Evolutionary conservation across 1,140 invertebrate species (phyloP).

Genomic region (Belonocnema kinseyi): DNA sequence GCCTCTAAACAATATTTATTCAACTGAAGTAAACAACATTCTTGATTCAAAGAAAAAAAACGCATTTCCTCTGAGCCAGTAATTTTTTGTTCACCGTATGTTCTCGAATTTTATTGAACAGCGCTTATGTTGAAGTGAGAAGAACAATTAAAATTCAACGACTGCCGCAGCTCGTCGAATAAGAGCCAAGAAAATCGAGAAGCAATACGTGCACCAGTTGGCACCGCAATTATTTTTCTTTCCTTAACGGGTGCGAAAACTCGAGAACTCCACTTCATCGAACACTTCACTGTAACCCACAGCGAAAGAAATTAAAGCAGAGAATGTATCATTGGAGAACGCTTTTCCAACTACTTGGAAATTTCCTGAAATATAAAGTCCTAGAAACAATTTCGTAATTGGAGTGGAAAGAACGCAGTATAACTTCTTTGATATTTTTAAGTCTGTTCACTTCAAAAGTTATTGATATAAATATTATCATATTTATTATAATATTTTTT

Average conservation of each 20-base stretch:
- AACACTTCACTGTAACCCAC: neutral
- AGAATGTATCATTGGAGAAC: slow-evolving; percentile 3
- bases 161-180: neutral
- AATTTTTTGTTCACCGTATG: no score
- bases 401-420: neutral
- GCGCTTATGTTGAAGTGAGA: neutral
- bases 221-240: slow-evolving; percentile 31
- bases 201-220: slow-evolving; percentile 25
- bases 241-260: slow-evolving; percentile 20
- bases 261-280: slow-evolving; percentile 25
- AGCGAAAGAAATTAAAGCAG: slow-evolving; percentile 22
- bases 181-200: slow-evolving; percentile 15
- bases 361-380: slow-evolving; percentile 4
- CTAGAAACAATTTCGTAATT: slow-evolving; percentile 21
- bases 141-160: slow-evolving; percentile 23
- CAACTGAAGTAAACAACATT: no score
- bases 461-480: no score
- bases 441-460: neutral
- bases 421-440: neutral
- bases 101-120: no score
- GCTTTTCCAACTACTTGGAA: neutral
- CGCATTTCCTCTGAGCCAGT: no score
- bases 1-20: no score
- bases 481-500: no score
- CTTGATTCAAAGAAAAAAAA: no score